Base-by-base conservation (phyloP, 2,797 vertebrate species). In the Schizopygopsis malacanthus region DNA sequence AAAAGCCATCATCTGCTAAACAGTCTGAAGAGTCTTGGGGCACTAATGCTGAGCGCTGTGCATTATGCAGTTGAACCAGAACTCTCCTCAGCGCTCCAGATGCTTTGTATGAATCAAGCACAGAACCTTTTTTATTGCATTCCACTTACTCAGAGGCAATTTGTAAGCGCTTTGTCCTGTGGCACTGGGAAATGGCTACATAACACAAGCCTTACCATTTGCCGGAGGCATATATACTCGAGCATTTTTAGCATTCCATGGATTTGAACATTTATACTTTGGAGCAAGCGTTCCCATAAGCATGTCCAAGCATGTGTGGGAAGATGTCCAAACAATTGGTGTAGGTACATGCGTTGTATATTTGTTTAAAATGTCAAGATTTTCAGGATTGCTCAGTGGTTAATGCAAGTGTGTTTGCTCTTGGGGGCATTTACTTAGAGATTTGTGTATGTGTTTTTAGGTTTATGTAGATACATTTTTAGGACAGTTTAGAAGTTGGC, bases 231-330 rank as follows among this genome's bases (percentile, higher is more conserved):
- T 83, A 73, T 79, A 83, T 80, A 85, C 12, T 25, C n/a, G 50
- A 85, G 12, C 84, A 85, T 89, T 78, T 87, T 89, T 90, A 47
- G 65, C 85, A 90, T 89, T 88, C 88, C 89, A 73, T 0, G 43
- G 56, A 87, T 89, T 81, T 81, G 83, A 81, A 83, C 85, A 86
- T 82, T 77, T 85, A 78, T 86, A 50, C 75, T 88, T 85, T 69
- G 61, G 33, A 82, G 37, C 71, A 39, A 71, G 67, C 87, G 80
- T 25, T 82, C 83, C 81, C 79, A 71, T 79, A 28, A 79, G 75
- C 90, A 73, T n/a, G 85, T 86, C 81, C 67, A 72, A 67, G 76
- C 90, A 69, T 86, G 88, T 59, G 59, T 83, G 47, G 28, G 61
- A 85, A 82, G 56, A 79, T 79, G 39, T 82, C 78, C 45, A 77